phyloP scores from a whole-genome alignment of 2,113 vertebrate genomes.

The Sitta europaea region DNA sequence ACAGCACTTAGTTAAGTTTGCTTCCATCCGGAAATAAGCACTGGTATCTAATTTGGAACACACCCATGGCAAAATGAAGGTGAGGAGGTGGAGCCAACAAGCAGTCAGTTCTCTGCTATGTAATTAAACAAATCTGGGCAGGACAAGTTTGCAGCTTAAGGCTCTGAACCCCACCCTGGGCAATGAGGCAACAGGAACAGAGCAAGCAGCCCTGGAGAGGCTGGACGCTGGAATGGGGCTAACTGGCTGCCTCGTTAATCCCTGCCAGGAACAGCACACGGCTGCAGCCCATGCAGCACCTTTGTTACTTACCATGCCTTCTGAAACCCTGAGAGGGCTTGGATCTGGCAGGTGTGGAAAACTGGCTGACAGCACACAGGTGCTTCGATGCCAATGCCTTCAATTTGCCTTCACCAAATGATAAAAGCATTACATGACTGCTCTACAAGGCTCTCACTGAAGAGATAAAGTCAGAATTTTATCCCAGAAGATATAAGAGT shows the following conservation, averaged over 20 bases:
- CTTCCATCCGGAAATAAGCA: not conserved
- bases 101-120: slow-evolving; percentile 49
- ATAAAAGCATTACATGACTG: not conserved
- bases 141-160: slow-evolving; percentile 25
- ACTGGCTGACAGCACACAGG: not conserved
- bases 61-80: slow-evolving; percentile 26
- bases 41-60: slow-evolving; percentile 10
- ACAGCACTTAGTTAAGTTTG: not conserved
- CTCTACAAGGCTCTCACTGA: not conserved
- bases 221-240: not conserved
- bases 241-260: not conserved
- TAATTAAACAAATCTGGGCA: slow-evolving; percentile 64
- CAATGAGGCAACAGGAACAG: slow-evolving; percentile 33
- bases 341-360: not conserved
- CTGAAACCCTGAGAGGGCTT: not conserved
- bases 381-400: too few relatives aligned
- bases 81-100: slow-evolving; percentile 10
- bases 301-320: not conserved
- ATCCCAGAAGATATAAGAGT: not conserved
- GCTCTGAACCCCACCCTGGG: slow-evolving; percentile 49
- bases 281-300: not conserved
- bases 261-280: not conserved
- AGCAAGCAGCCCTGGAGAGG: not conserved
- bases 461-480: not conserved
- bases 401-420: not conserved